Conservation (phyloP, 2,888 invertebrate species). For the Cryptus viduatorius region DNA sequence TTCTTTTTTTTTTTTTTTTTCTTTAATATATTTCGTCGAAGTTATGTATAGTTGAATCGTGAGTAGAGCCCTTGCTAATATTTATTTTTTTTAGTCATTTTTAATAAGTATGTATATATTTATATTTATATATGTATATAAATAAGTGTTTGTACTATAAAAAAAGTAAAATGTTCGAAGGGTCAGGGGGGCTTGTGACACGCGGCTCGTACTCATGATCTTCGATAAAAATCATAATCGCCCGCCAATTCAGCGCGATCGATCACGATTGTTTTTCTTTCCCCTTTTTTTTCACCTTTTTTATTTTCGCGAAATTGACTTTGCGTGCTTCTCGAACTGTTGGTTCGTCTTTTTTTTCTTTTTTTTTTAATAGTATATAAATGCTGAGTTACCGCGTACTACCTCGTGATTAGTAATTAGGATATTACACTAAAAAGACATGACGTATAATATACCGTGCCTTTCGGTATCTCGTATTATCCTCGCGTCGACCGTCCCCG, state of each 20-base stretch:
- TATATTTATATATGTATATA: slow-evolving; percentile 78
- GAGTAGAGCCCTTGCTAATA: slow-evolving; percentile 83
- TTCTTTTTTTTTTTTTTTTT: slow-evolving; percentile 56
- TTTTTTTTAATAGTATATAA: slow-evolving; percentile 42
- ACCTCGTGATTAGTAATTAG: slow-evolving; percentile 22
- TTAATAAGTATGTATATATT: slow-evolving; percentile 69
- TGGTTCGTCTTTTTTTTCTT: slow-evolving; percentile 5
- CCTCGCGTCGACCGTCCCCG: slow-evolving; percentile 56
- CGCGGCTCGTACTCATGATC: slow-evolving; percentile 43
- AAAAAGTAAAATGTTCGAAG: slow-evolving; percentile 79
- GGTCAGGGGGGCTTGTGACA: slow-evolving; percentile 57
- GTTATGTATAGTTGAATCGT: slow-evolving; percentile 83
- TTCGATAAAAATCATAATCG: slow-evolving; percentile 50
- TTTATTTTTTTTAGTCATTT: slow-evolving; percentile 60
- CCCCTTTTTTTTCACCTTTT: slow-evolving; percentile 22
- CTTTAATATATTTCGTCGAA: slow-evolving; percentile 66
- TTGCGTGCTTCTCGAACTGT: slow-evolving; percentile 46
- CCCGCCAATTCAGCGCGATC: slow-evolving; percentile 7
- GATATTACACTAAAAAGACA: slow-evolving; percentile 46
- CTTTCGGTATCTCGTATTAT: slow-evolving; percentile 34
- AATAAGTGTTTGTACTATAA: slow-evolving; percentile 84
- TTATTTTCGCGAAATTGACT: slow-evolving; percentile 48
- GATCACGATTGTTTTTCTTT: slow-evolving; percentile 17
- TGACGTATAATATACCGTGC: slow-evolving; percentile 11
- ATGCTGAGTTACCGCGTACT: slow-evolving; percentile 36